These are phyloP conservation scores for Nibea albiflora DNA, from an alignment of 2,113 vertebrate genomes.

Conservation along the genomic window DNA sequence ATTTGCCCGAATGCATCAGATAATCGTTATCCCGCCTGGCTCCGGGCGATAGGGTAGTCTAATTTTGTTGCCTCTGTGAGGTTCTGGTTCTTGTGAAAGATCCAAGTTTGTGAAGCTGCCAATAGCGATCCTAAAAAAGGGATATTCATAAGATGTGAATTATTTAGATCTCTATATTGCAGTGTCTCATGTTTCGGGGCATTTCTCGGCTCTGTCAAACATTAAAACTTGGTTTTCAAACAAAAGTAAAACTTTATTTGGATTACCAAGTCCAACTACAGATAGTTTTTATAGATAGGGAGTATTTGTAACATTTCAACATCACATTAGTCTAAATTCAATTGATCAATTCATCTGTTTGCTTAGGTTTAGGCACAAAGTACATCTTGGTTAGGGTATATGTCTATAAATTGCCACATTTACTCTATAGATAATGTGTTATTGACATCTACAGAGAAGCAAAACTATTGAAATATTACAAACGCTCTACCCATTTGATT, in stretches of 20 bases:
- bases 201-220: neutral
- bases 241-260: neutral
- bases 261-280: no score
- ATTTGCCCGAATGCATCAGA: constrained; percentile 54
- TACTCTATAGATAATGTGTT: no score
- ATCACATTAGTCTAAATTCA: no score
- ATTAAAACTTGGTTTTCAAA: neutral
- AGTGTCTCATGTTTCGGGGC: neutral
- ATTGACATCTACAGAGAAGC: no score
- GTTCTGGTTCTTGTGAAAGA: constrained; percentile 29
- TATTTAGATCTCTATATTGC: constrained; percentile 23
- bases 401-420: no score
- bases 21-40: constrained; percentile 48
- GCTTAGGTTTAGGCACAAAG: no score
- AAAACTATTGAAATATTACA: no score
- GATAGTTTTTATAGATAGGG: no score
- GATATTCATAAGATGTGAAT: constrained; percentile 17
- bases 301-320: no score
- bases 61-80: constrained; percentile 38
- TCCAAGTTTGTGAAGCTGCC: constrained; percentile 50
- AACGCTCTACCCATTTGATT: no score
- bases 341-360: no score
- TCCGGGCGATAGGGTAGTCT: constrained; percentile 25
- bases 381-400: no score
- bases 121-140: constrained; percentile 16